These are phyloP conservation scores for Cryptus armator DNA, from an alignment of 2,888 invertebrate species.

Conservation along the genomic window DNA sequence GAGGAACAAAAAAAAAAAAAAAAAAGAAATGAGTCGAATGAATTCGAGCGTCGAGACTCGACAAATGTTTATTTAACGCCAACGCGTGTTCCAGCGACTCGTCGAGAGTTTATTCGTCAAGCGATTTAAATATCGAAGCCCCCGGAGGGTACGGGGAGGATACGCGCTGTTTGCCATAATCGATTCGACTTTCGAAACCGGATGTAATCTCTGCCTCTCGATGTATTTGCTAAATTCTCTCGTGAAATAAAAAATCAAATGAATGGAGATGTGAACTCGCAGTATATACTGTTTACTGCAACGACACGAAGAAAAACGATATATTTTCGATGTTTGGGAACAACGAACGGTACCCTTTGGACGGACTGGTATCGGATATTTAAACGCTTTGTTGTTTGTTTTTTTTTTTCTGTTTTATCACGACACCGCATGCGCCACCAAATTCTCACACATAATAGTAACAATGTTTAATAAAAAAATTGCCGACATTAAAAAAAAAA, in stretches of 20 bases:
- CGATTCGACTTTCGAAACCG: slow-evolving; percentile 15
- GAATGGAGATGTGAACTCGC: slow-evolving; percentile 17
- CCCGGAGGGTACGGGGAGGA: background rate
- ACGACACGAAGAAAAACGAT: background rate
- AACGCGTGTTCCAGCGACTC: background rate
- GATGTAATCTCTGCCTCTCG: slow-evolving; percentile 38
- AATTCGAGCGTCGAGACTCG: background rate
- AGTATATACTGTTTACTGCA: background rate
- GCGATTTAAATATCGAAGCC: slow-evolving; percentile 23
- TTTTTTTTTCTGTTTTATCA: slow-evolving; percentile 46
- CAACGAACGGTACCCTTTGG: slow-evolving; percentile 2
- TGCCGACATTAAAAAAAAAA: slow-evolving; percentile 13
- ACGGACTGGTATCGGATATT: slow-evolving; percentile 31
- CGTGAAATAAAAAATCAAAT: background rate
- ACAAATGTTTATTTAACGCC: slow-evolving; percentile 24
- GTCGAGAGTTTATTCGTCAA: slow-evolving; percentile 16
- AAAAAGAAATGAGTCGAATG: background rate
- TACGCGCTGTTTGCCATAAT: slow-evolving; percentile 20
- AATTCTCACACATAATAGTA: slow-evolving; percentile 59
- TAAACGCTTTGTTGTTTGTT: slow-evolving; percentile 20
- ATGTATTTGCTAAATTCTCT: slow-evolving; percentile 26
- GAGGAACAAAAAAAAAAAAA: background rate
- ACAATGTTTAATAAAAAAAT: slow-evolving; percentile 47
- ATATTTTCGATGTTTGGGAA: background rate
- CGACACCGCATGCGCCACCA: slow-evolving; percentile 65